Percentiles rank a stretch among this genome's conserved stretches.
Evolutionary conservation across 2,113 vertebrate genomes (phyloP).

Genomic region (Hepsetus odoe): DNA sequence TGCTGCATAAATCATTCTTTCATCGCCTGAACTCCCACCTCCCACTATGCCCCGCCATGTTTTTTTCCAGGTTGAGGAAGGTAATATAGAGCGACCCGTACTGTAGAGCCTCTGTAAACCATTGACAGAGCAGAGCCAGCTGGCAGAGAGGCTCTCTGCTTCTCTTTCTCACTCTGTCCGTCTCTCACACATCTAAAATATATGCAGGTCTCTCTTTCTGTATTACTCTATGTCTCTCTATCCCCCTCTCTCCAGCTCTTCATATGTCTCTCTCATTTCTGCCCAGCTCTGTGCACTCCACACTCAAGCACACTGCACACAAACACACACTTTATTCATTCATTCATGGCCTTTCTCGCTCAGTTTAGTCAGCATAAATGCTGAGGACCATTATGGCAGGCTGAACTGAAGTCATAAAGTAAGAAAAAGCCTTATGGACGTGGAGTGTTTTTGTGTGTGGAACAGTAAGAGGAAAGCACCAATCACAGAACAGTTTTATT

Average conservation of each 20-base stretch:
- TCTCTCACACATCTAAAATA: no score
- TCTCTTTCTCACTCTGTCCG: neutral
- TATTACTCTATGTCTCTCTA: no score
- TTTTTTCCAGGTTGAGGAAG: conserved; percentile 57
- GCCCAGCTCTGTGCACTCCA: conserved; percentile 20
- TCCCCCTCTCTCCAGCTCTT: neutral
- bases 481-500: neutral
- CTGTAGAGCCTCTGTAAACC: conserved; percentile 60
- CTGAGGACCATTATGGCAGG: conserved; percentile 5
- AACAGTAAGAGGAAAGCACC: neutral
- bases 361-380: conserved; percentile 44
- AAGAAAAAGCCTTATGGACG: neutral
- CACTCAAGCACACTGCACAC: neutral
- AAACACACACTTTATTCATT: conserved; percentile 44
- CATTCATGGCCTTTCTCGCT: neutral
- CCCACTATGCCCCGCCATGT: conserved; percentile 33
- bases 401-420: conserved; percentile 13
- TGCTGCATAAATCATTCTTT: conserved; percentile 64
- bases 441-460: conserved; percentile 4
- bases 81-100: conserved; percentile 42
- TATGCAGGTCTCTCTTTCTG: no score
- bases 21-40: conserved; percentile 45
- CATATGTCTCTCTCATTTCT: no score
- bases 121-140: conserved; percentile 58
- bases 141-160: conserved; percentile 33